A percentile compares a stretch with the other conserved stretches of the same genome.
phyloP scores from a whole-genome alignment of 1,140 invertebrate species.

The Trichoplusia ni region DNA sequence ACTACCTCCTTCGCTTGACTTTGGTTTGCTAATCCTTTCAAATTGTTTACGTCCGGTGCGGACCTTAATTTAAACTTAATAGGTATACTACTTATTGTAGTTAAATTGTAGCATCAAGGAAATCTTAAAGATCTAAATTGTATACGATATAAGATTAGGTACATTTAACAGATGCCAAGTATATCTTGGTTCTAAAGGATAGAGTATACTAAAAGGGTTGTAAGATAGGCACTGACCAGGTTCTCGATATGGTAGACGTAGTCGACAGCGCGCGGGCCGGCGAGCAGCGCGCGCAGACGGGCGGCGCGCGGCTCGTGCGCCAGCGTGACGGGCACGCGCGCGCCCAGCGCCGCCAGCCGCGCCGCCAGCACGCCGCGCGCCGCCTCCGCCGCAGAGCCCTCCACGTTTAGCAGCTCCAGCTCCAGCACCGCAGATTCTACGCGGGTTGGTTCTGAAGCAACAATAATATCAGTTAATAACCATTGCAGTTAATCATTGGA shows the following conservation, averaged over 20 bases:
- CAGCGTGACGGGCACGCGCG: constrained; percentile 55
- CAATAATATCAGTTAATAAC: not conserved
- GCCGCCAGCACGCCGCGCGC: constrained; percentile 47
- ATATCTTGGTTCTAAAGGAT: no score
- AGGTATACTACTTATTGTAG: no score
- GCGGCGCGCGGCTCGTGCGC: constrained; percentile 44
- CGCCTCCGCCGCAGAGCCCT: constrained; percentile 43
- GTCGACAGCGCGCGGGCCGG: constrained; percentile 61
- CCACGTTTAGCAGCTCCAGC: constrained; percentile 61
- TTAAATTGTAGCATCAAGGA: no score
- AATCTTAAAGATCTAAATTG: no score
- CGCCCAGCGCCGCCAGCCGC: constrained; percentile 55
- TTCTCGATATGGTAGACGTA: constrained; percentile 70
- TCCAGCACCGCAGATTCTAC: constrained; percentile 70
- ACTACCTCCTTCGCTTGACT: no score
- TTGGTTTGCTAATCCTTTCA: no score
- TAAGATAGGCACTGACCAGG: constrained; percentile 46
- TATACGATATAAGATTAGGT: no score
- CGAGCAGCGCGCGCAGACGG: constrained; percentile 47
- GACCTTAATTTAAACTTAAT: no score
- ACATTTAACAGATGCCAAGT: no score
- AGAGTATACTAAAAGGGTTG: no score
- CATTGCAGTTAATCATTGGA: no score
- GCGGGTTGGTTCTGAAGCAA: constrained; percentile 62
- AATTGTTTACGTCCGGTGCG: no score